Evolutionary conservation across 2,888 invertebrate genomes (phyloP), one percentile per base, ranked within the genome.

Genomic region (Lycocerus yunnanus): DNA sequence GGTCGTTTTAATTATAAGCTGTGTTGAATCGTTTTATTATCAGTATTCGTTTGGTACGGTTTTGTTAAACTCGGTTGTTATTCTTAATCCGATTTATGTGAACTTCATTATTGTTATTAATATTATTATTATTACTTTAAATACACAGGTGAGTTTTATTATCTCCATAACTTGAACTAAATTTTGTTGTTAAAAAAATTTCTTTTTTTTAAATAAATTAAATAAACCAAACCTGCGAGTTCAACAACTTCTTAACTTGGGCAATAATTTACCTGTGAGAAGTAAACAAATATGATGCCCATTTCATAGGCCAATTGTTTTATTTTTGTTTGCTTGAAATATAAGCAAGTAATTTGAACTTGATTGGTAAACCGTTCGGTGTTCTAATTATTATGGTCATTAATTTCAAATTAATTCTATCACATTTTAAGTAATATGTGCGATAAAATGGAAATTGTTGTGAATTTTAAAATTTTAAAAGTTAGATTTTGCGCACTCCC

Each of bases 1-100:
- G 13, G 61, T 18, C 61, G 61, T 63, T 63, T 63, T 63, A 63
- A 63, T 63, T 63, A 63, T 63, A 63, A 63, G 61, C 61, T 63
- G 18, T 13, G 61, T 18, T 63, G 16, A 63, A 18, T 63, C 61
- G 61, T 20, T 63, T 20, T 13, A 18, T 63, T 63, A 63, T 63
- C 61, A 63, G 61, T 63, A 63, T 20, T 63, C 61, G 61, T 63
- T 63, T 63, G 61, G 18, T 63, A 18, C 18, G 61, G 61, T 63
- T 63, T 63, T 63, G 61, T 63, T 18, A 63, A 63, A 18, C 20
- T 63, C 61, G 61, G 16, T 63, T 63, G 61, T 63, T 16, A 63
- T 63, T n/a, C 61, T 15, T 63, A 18, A 63, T 18, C 20, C 18
- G 20, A 63, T 63, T 63, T 18, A 43, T 43, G n/a, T 43, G 43